Base-by-base conservation (phyloP, 37 sponge, comb jelly and placozoan genomes). In the Halichondria panicea region DNA sequence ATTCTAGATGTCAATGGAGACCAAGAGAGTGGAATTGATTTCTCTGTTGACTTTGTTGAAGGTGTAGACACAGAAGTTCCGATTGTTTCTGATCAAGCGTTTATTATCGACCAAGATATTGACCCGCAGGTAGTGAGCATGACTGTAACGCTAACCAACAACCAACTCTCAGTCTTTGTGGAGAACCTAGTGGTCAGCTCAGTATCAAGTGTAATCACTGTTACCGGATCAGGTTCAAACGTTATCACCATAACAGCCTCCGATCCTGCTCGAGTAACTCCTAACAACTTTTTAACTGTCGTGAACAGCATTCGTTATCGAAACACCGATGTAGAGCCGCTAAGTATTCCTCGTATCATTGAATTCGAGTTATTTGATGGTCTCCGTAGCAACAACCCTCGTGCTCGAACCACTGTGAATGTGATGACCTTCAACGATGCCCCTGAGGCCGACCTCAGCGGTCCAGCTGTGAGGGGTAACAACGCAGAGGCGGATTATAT, bases 1-100 rank as follows among this genome's bases (percentile, higher is more conserved):
- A 65, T 81, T 33, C 37, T 91, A 39, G 86, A 81, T 82, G 82
- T 82, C 36, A 91, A 81, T 78, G 91, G 91, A 8, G 68, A 46
- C 11, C 31, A 38, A 28, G 66, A 60, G 6, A 63, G 33, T 72
- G 79, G 71, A 25, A 73, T 81, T 53, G 63, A 91, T 58, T 86
- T 63, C 40, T 5, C 53, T 2, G 68, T 77, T 15, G 42, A 27
- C 3, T 80, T 86, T 63, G 67, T 33, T 27, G 91, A 91, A 62
- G 86, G 39, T 0, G 35, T 43, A 0, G 71, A 72, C 13, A 67
- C 60, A 0, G 19, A 43, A 1, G 35, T 68, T 28, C 37, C 70
- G 18, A 86, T 91, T n/a, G 58, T 86, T 8, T 58, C 53, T 24
- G 40, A 74, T 53, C 55, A 36, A 8, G 52, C 66, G 0, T 77